Conservation (phyloP, 2,888 invertebrate genomes). For the Homarus gammarus region DNA sequence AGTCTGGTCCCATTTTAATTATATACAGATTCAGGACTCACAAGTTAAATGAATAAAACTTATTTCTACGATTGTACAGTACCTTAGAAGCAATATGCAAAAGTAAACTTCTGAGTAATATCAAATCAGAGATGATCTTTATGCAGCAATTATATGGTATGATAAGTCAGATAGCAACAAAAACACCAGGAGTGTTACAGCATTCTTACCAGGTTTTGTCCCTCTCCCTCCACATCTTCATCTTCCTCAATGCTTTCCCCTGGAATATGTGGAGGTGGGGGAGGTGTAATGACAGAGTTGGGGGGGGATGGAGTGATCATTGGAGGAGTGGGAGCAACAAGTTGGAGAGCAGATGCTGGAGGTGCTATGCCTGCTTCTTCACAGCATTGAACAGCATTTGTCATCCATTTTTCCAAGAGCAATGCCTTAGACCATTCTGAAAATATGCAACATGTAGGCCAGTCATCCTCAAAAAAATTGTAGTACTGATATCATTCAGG, state of each 20-base stretch:
- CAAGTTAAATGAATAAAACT: too few relatives aligned
- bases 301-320: conserved; percentile 42
- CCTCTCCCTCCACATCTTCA: conserved; percentile 16
- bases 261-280: conserved; percentile 55
- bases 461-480: too few relatives aligned
- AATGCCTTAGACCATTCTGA: conserved; percentile 86
- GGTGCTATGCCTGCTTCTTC: conserved; percentile 85
- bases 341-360: conserved; percentile 81
- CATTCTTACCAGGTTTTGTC: conserved; percentile 30
- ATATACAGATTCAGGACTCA: too few relatives aligned
- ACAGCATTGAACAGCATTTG: conserved; percentile 84
- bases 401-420: conserved; percentile 85
- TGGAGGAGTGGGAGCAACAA: conserved; percentile 53
- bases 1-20: too few relatives aligned
- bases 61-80: too few relatives aligned
- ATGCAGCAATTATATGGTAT: too few relatives aligned
- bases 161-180: not conserved
- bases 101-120: too few relatives aligned
- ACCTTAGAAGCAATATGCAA: too few relatives aligned
- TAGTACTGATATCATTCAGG: too few relatives aligned
- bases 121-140: too few relatives aligned
- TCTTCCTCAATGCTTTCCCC: conserved; percentile 38
- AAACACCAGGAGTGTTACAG: too few relatives aligned
- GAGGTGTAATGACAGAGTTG: conserved; percentile 59
- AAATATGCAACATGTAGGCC: not conserved